A percentile compares a stretch with the other conserved stretches of the same genome.
These are phyloP conservation scores for Drosophila sp. DNA, from an alignment of 1,140 invertebrate genomes.

Conservation along the genomic window DNA sequence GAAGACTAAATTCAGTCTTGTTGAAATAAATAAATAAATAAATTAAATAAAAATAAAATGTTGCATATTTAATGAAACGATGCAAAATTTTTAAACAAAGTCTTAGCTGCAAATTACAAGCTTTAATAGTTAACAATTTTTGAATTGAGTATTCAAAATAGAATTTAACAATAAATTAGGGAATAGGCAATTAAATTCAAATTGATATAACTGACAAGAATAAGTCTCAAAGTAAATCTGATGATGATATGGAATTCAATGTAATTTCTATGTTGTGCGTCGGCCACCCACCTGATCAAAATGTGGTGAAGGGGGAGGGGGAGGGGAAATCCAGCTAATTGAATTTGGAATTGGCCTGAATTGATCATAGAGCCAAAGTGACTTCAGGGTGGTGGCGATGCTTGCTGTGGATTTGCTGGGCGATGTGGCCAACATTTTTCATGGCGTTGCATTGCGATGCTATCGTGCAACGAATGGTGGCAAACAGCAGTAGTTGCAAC, in stretches of 20 bases:
- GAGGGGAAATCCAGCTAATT: constrained; percentile 21
- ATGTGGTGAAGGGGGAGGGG: neutral
- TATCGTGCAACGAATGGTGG: constrained; percentile 19
- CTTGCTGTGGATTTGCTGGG: constrained; percentile 5
- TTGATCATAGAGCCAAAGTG: constrained; percentile 44
- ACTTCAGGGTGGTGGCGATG: constrained; percentile 31
- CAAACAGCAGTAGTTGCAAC: constrained; percentile 25
- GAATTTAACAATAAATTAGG: too few relatives aligned
- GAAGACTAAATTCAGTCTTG: too few relatives aligned
- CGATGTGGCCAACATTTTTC: constrained; percentile 26
- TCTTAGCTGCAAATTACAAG: too few relatives aligned
- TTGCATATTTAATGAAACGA: too few relatives aligned
- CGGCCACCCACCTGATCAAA: constrained; percentile 24
- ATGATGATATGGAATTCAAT: neutral
- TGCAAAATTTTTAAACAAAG: too few relatives aligned
- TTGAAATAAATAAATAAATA: too few relatives aligned
- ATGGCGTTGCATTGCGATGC: constrained; percentile 31
- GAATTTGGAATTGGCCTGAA: constrained; percentile 18
- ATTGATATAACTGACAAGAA: too few relatives aligned
- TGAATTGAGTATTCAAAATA: too few relatives aligned
- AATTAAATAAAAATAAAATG: too few relatives aligned
- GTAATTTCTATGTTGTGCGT: neutral
- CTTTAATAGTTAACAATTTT: too few relatives aligned
- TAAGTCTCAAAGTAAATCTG: too few relatives aligned
- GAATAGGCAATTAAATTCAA: too few relatives aligned